These are phyloP conservation scores for Oceanodroma tethys DNA, from an alignment of 2,113 vertebrate species.

Conservation along the genomic window DNA sequence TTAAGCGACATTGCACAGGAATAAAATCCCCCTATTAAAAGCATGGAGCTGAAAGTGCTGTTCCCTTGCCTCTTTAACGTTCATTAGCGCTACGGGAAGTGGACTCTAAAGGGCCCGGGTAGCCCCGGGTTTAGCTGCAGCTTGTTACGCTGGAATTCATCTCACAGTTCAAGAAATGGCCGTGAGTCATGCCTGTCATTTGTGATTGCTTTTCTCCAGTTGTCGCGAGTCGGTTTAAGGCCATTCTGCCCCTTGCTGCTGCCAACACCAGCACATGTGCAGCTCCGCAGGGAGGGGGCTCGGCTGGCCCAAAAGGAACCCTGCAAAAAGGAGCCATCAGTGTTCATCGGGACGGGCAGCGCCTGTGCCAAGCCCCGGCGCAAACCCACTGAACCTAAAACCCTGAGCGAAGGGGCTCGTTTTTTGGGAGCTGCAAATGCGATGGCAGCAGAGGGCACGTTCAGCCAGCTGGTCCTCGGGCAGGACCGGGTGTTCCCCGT, in stretches of 20 bases:
- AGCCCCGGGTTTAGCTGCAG: not conserved
- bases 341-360: rapidly evolving
- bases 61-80: not conserved
- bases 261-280: rapidly evolving
- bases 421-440: rapidly evolving
- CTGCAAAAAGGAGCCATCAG: not conserved
- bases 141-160: not conserved
- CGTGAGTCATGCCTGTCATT: not conserved
- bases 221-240: rapidly evolving
- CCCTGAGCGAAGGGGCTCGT: rapidly evolving
- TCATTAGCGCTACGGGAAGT: rapidly evolving
- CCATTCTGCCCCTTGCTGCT: not conserved
- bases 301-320: not conserved
- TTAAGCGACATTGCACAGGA: rapidly evolving
- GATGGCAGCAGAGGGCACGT: rapidly evolving
- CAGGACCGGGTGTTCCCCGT: not conserved
- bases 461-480: not conserved
- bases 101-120: not conserved
- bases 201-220: rapidly evolving
- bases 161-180: not conserved
- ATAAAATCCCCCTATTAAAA: rapidly evolving
- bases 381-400: not conserved
- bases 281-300: not conserved
- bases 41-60: rapidly evolving
- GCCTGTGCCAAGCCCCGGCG: rapidly evolving